Conservation (phyloP, 2,797 vertebrate species). For the Acanthiza pusilla region DNA sequence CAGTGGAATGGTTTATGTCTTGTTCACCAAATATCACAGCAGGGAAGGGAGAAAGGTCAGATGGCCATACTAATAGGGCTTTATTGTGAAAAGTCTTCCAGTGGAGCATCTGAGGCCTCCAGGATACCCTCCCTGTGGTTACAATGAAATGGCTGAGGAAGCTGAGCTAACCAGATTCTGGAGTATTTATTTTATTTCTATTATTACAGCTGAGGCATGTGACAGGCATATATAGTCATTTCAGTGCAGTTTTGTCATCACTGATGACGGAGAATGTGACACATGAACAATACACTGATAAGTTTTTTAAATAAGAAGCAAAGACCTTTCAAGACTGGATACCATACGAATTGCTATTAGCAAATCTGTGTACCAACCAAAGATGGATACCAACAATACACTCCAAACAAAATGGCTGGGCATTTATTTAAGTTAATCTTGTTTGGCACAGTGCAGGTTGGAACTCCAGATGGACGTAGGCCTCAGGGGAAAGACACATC, state of each 20-base stretch:
- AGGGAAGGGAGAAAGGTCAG: neutral
- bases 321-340: neutral
- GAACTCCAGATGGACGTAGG: conserved; percentile 26
- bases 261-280: neutral
- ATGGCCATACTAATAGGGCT: neutral
- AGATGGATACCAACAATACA: neutral
- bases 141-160: neutral
- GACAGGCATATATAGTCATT: neutral
- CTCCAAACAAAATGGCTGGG: conserved; percentile 8
- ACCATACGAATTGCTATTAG: neutral
- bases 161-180: neutral
- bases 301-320: neutral
- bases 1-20: neutral
- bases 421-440: conserved; percentile 13
- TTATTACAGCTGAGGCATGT: neutral
- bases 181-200: neutral
- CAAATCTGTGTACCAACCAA: neutral
- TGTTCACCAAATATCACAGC: neutral
- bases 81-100: neutral
- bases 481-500: neutral
- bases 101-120: neutral
- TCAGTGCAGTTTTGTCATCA: neutral
- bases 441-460: conserved; percentile 10
- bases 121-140: neutral
- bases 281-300: neutral